These are phyloP conservation scores for Sinosuthora webbiana DNA, from an alignment of 2,113 vertebrate species.

Conservation along the genomic window DNA sequence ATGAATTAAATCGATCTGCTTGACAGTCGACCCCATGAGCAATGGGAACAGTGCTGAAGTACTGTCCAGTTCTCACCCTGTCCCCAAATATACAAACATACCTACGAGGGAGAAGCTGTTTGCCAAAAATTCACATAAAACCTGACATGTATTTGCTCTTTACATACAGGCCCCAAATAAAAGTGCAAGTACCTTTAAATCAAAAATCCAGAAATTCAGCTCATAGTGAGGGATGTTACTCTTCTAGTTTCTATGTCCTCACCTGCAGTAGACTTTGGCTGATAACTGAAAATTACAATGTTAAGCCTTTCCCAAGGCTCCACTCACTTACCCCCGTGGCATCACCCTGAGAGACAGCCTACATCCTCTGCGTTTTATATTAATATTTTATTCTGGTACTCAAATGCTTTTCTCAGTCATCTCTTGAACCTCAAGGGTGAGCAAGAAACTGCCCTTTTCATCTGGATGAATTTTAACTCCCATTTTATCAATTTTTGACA, in stretches of 20 bases:
- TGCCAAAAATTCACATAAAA: neutral
- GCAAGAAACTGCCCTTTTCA: neutral
- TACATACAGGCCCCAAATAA: neutral
- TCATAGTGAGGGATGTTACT: neutral
- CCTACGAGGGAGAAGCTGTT: neutral
- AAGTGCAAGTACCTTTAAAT: neutral
- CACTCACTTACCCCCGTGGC: fast-evolving
- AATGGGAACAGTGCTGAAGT: neutral
- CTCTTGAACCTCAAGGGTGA: neutral
- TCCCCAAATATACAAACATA: neutral
- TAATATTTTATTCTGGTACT: neutral
- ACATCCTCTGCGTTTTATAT: neutral
- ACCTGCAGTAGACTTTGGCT: neutral
- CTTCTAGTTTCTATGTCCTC: neutral
- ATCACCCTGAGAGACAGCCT: neutral
- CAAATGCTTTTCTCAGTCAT: neutral
- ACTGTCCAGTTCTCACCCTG: neutral
- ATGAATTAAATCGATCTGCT: neutral
- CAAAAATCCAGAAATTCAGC: neutral
- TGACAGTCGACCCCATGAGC: fast-evolving
- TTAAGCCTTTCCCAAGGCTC: neutral
- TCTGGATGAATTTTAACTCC: neutral
- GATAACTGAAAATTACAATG: neutral
- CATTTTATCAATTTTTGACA: neutral
- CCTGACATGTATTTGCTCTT: neutral